Percentiles rank a stretch among this genome's conserved stretches.
Conservation (phyloP, 2,888 invertebrate species). For the Globia sparganii region DNA sequence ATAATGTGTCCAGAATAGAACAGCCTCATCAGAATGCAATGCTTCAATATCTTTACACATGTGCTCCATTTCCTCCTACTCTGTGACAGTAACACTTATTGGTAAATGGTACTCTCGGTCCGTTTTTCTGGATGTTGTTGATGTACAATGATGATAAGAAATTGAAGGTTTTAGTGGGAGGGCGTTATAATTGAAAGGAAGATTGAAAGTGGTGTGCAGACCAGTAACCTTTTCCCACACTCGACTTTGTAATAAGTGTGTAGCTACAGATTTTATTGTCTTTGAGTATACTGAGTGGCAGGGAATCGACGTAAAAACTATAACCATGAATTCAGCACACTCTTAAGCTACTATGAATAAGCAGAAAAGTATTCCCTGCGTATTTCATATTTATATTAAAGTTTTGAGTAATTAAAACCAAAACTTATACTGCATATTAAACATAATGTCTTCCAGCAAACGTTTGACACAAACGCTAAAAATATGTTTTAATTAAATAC, state of each 20-base stretch:
- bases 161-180: constrained; percentile 49
- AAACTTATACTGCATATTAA: background rate
- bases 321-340: too few species aligned
- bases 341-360: background rate
- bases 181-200: constrained; percentile 54
- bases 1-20: background rate
- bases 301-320: too few species aligned
- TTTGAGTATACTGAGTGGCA: background rate
- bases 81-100: constrained; percentile 26
- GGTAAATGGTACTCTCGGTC: constrained; percentile 40
- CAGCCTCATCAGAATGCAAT: background rate
- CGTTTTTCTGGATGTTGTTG: constrained; percentile 42
- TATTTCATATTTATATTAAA: background rate
- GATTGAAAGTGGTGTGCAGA: constrained; percentile 35
- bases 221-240: constrained; percentile 49
- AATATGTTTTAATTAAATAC: too few species aligned
- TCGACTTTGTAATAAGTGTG: constrained; percentile 1
- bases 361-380: background rate
- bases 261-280: background rate
- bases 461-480: constrained; percentile 9
- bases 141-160: constrained; percentile 50
- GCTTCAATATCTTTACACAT: background rate
- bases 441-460: constrained; percentile 8
- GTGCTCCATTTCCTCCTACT: constrained; percentile 34
- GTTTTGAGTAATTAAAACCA: background rate